Base-by-base conservation (phyloP, 2,888 invertebrate genomes). In the Cryptocephalus primarius region DNA sequence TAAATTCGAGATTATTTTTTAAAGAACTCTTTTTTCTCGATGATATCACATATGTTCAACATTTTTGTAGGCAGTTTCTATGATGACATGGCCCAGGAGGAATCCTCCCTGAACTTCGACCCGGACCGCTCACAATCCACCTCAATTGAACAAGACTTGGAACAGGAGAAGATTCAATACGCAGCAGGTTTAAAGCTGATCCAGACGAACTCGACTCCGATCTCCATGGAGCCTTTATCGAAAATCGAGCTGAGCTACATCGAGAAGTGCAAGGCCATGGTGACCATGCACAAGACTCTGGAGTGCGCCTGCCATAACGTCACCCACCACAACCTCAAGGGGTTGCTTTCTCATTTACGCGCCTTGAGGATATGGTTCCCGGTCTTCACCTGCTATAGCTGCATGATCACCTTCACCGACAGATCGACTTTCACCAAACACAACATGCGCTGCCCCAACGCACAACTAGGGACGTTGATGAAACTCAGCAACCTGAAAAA, bases 311-410 rank as follows among this genome's bases (percentile, higher is more conserved):
- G 69, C 45, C 69, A 70, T 48, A 62, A 63, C n/a, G 61, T 63
- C 10, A 47, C 50, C 1, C 65, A 64, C 45, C 58, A 58, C 3
- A 62, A 63, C 8, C 42, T 62, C 33, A 67, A 66, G 50, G 60
- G 64, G 10, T 45, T 70, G 9, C 50, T 67, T 31, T 62, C 61
- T 1, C 70, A 70, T 57, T 55, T 70, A 33, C 56, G 68, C 32
- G 59, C 64, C 13, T 50, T 63, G n/a, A 57, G 64, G 13, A 61
- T 63, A 11, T 69, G 68, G 66, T 78, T 79, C 43, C 78, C 79
- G 1, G 76, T 77, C 55, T 79, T 77, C 55, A 79, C 79, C 0
- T 80, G 79, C 57, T 79, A 78, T 55, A 77, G 77, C 59, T 80
- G 79, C 58, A 76, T 79, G 48, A 68, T 78, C 32, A 78, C 78